Evolutionary conservation across 2,797 vertebrate species (phyloP), one percentile per base, ranked within the genome.

Genomic region (Lacerta viridis): DNA sequence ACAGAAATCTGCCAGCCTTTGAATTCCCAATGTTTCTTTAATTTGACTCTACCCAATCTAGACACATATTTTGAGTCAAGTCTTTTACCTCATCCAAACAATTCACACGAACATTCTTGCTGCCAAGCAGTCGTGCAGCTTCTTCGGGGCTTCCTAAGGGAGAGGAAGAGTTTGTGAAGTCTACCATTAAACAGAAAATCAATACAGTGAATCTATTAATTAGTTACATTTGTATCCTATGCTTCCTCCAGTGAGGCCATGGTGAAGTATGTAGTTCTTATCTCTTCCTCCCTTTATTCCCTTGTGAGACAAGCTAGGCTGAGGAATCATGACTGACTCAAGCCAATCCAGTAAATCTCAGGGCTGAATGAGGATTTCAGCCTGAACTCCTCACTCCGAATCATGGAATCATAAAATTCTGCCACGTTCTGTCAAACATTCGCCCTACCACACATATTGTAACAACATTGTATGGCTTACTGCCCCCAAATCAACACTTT

Each of bases 81-180:
- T 83, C n/a, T 17, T 86, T 94, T 97, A 99, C 99, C 98, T 99
- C 98, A 96, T 99, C 99, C 97, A 99, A 95, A 96, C 98, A 99
- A 97, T 99, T 99, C 87, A 99, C 98, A 83, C 97, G 95, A 80
- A 99, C 98, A 96, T 98, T 98, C 96, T 98, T 99, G 93, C 97
- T 99, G n/a, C 98, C 99, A 91, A 99, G 95, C 10, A 99, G 96
- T 90, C 98, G 97, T 59, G 98, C 98, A 3, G 98, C 98, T 93
- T 99, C 99, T 87, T 98, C 98, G 0, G 97, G 97, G 78, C 98
- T 98, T 92, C 98, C 99, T 99, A 92, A n/a, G 90, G 90, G 69
- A 72, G 74, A 77, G 64, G 86, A 71, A 83, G 43, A 33, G 36
- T 10, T 64, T 5, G 81, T n/a, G 13, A 85, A 81, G 1, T 75